A percentile compares a stretch with the other conserved stretches of the same genome.
Evolutionary conservation across 1,140 invertebrate genomes (phyloP).

Genomic region (Vanessa tameamea): DNA sequence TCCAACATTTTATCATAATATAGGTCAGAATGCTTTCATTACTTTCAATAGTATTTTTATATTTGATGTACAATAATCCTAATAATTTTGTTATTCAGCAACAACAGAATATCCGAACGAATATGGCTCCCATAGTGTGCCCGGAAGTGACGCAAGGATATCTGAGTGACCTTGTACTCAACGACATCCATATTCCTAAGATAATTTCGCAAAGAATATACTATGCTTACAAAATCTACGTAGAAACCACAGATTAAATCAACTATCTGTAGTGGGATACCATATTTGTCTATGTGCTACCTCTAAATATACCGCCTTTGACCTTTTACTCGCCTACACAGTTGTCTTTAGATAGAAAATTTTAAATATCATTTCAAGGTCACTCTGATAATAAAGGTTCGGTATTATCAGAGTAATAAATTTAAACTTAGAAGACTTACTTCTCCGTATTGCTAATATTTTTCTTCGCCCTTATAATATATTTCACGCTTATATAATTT

Average conservation of each 20-base stretch:
- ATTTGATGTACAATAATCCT: too few relatives aligned
- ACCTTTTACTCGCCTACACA: slow-evolving; percentile 21
- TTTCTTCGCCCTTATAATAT: not conserved
- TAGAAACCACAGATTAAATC: not conserved
- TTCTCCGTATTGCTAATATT: not conserved
- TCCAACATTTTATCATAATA: too few relatives aligned
- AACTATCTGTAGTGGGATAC: not conserved
- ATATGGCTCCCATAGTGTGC: too few relatives aligned
- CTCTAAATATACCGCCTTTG: slow-evolving; percentile 17
- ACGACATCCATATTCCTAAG: too few relatives aligned
- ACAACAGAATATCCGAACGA: too few relatives aligned
- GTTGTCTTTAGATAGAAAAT: slow-evolving; percentile 14
- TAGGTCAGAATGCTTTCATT: too few relatives aligned
- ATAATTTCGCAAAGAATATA: too few relatives aligned
- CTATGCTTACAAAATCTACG: not conserved
- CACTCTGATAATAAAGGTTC: not conserved
- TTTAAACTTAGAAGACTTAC: slow-evolving; percentile 11
- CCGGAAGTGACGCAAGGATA: too few relatives aligned
- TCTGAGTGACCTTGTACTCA: too few relatives aligned
- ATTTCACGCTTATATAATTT: too few relatives aligned
- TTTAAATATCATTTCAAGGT: slow-evolving; percentile 3
- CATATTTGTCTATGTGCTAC: slow-evolving; percentile 3
- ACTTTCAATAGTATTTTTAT: too few relatives aligned
- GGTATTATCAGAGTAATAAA: slow-evolving; percentile 6
- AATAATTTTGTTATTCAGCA: too few relatives aligned